Evolutionary conservation across 2,113 vertebrate species (phyloP).

Genomic region (Crocuta crocuta): DNA sequence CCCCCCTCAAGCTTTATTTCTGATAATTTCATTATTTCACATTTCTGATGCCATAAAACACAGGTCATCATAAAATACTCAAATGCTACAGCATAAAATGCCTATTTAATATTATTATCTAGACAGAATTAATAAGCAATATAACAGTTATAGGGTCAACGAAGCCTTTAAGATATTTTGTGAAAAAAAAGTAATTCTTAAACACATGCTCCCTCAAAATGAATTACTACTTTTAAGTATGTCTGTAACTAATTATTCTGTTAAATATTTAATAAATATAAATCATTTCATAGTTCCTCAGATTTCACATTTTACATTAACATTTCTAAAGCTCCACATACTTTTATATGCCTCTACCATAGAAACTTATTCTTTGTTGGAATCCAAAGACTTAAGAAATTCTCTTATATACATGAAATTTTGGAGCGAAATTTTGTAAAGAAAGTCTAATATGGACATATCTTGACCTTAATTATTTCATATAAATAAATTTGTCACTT

Average conservation of each 20-base stretch:
- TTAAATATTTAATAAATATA: background rate
- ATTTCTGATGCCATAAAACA: constrained; percentile 32
- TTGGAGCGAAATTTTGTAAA: background rate
- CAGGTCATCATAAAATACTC: background rate
- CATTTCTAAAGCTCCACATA: background rate
- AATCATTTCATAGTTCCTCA: background rate
- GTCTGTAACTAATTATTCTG: background rate
- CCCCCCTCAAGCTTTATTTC: background rate
- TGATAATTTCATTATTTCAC: background rate
- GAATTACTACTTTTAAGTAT: background rate
- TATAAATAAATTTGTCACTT: background rate
- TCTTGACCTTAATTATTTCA: background rate
- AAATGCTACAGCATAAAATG: background rate
- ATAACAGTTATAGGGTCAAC: background rate
- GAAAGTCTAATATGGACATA: background rate
- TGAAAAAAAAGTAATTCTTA: background rate
- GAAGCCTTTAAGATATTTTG: background rate
- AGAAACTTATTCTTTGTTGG: background rate
- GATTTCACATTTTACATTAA: background rate
- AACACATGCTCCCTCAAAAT: background rate
- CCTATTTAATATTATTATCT: constrained; percentile 6
- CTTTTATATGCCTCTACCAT: background rate
- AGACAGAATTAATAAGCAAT: background rate
- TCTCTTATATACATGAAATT: background rate
- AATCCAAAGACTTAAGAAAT: background rate